phyloP scores from a whole-genome alignment of 1,140 invertebrate genomes.

The Bradysia coprophila region DNA sequence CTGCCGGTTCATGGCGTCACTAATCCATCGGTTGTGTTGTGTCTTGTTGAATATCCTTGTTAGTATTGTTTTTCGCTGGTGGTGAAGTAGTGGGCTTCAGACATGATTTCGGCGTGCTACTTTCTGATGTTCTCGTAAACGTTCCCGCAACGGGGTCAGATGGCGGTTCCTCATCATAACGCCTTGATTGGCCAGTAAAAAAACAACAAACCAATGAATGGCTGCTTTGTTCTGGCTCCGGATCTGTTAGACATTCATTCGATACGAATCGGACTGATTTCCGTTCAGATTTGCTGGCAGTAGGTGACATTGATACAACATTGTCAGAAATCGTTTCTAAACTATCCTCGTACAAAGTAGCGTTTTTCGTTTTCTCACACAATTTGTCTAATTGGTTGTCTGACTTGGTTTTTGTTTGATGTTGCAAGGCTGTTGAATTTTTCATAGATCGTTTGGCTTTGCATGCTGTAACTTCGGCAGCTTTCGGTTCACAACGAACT shows the following conservation, averaged over 20 bases:
- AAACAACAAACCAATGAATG: too few species aligned
- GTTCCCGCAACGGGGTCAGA: constrained; percentile 11
- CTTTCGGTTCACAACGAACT: constrained; percentile 8
- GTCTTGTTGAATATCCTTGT: constrained; percentile 40
- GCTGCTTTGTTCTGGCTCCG: constrained; percentile 23
- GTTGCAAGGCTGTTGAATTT: constrained; percentile 24
- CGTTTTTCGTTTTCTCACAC: constrained; percentile 22
- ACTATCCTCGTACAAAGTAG: constrained; percentile 10
- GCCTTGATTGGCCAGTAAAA: too few species aligned
- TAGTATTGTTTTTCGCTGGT: constrained; percentile 38
- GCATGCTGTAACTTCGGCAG: neutral
- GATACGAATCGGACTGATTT: constrained; percentile 19
- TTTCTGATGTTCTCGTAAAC: neutral
- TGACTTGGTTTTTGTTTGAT: constrained; percentile 23
- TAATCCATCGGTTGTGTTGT: constrained; percentile 44
- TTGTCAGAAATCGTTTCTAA: constrained; percentile 25
- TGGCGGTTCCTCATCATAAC: constrained; percentile 9
- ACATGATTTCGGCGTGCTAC: constrained; percentile 24
- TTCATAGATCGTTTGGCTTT: constrained; percentile 24
- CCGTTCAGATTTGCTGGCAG: neutral
- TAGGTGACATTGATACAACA: constrained; percentile 12
- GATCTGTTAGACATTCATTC: constrained; percentile 19
- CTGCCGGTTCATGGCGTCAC: constrained; percentile 59
- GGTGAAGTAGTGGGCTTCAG: constrained; percentile 45
- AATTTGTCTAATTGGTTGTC: constrained; percentile 21